Percentiles rank a stretch among this genome's conserved stretches.
Evolutionary conservation across 2,888 invertebrate species (phyloP).

Genomic region (Dusona sp.): DNA sequence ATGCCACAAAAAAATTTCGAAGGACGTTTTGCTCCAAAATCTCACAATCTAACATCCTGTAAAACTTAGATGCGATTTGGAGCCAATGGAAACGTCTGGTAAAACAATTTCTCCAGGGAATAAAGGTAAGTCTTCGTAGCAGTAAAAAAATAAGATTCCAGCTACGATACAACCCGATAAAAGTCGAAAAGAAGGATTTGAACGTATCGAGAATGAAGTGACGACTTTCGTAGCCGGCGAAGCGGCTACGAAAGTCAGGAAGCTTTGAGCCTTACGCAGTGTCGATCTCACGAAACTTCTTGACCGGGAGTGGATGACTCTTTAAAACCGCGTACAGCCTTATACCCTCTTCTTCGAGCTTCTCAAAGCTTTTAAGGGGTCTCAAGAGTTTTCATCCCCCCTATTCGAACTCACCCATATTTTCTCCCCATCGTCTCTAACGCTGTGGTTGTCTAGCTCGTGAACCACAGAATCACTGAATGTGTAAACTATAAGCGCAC

Average conservation of each 20-base stretch:
- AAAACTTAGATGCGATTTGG: background rate
- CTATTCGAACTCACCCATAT: background rate
- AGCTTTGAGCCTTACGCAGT: slow-evolving; percentile 19
- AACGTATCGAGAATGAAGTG: slow-evolving; percentile 33
- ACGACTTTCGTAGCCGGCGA: background rate
- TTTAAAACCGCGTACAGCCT: slow-evolving; percentile 44
- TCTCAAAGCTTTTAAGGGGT: slow-evolving; percentile 40
- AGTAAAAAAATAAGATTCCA: background rate
- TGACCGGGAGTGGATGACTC: slow-evolving; percentile 61
- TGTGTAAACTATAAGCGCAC: slow-evolving; percentile 76
- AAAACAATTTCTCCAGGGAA: background rate
- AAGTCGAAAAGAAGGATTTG: slow-evolving; percentile 19
- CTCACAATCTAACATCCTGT: background rate
- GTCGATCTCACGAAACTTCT: slow-evolving; percentile 54
- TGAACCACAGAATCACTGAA: slow-evolving; percentile 67
- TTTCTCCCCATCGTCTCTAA: background rate
- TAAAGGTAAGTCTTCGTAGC: background rate
- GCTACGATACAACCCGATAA: background rate
- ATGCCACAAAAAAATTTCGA: background rate
- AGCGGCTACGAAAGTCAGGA: slow-evolving; percentile 14
- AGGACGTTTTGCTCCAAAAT: background rate
- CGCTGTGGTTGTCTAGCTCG: slow-evolving; percentile 1
- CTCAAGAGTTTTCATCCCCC: slow-evolving; percentile 43
- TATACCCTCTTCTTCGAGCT: slow-evolving; percentile 21
- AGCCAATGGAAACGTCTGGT: background rate